A percentile compares a stretch with the other conserved stretches of the same genome.
Conservation (phyloP, 1,140 invertebrate species). For the Branchinecta lindahli region DNA sequence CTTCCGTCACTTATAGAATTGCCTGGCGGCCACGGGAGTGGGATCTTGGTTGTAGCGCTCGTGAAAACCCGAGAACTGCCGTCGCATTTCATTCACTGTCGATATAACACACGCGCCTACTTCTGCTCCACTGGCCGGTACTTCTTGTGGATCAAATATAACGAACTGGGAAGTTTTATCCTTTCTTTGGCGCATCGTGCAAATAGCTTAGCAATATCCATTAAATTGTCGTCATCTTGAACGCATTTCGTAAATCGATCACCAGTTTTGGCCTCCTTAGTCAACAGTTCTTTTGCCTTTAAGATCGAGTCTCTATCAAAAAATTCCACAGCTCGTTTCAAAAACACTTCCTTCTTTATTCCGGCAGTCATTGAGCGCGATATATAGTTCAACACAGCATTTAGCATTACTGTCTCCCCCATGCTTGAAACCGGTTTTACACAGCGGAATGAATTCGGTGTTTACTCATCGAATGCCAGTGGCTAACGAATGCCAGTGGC, state of each 20-base stretch:
- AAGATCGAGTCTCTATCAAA: conserved; percentile 5
- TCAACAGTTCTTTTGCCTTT: conserved; percentile 5
- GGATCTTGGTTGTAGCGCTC: conserved; percentile 7
- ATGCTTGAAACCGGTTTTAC: conserved; percentile 3
- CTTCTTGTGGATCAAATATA: conserved; percentile 6
- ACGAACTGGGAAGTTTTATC: conserved; percentile 5
- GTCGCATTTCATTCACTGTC: conserved; percentile 8
- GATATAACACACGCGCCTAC: neutral
- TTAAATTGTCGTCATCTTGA: conserved; percentile 1
- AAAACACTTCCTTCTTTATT: conserved; percentile 9
- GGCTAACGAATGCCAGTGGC: too few species aligned
- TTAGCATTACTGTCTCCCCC: neutral
- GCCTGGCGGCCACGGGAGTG: neutral
- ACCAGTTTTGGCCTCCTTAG: conserved; percentile 7
- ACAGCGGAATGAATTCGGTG: too few species aligned
- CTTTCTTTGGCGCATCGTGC: conserved; percentile 4
- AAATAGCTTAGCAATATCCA: conserved; percentile 9
- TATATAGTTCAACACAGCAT: neutral
- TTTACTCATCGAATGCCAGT: too few species aligned
- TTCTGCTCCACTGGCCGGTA: conserved; percentile 7
- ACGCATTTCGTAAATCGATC: conserved; percentile 5
- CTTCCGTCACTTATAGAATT: conserved; percentile 1
- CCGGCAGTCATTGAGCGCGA: neutral
- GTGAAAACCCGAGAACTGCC: neutral
- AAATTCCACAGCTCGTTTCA: conserved; percentile 5